phyloP scores from a whole-genome alignment of 2,797 vertebrate species.

The Ctenosaura bakeri region DNA sequence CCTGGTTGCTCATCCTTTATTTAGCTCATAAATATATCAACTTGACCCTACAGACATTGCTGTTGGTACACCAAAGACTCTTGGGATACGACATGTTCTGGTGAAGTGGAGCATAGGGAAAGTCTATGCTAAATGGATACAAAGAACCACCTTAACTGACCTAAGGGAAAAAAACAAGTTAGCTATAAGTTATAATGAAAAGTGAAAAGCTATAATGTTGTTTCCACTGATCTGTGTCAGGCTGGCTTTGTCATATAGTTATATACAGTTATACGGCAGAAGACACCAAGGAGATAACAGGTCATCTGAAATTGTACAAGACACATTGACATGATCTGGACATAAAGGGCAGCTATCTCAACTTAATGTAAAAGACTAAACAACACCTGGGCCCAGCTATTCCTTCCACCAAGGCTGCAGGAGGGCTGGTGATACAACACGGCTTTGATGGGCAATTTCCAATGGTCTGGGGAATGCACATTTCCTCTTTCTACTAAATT shows the following conservation, averaged over 20 bases:
- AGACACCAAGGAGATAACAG: not conserved
- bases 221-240: not conserved
- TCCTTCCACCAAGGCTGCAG: not conserved
- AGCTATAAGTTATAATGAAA: not conserved
- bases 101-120: no score
- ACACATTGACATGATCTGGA: not conserved
- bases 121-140: not conserved
- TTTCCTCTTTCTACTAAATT: not conserved
- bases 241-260: not conserved
- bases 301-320: not conserved
- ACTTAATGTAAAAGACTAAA: not conserved
- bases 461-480: not conserved
- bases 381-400: not conserved
- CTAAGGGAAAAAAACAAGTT: no score
- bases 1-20: not conserved
- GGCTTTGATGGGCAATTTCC: no score
- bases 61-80: not conserved
- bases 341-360: not conserved
- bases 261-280: not conserved
- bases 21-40: not conserved
- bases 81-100: not conserved
- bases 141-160: not conserved
- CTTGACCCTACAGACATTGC: not conserved
- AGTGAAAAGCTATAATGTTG: not conserved
- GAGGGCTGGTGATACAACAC: not conserved